Evolutionary conservation across 2,888 invertebrate genomes (phyloP), one percentile per base, ranked within the genome.

Genomic region (Odontothrips loti): DNA sequence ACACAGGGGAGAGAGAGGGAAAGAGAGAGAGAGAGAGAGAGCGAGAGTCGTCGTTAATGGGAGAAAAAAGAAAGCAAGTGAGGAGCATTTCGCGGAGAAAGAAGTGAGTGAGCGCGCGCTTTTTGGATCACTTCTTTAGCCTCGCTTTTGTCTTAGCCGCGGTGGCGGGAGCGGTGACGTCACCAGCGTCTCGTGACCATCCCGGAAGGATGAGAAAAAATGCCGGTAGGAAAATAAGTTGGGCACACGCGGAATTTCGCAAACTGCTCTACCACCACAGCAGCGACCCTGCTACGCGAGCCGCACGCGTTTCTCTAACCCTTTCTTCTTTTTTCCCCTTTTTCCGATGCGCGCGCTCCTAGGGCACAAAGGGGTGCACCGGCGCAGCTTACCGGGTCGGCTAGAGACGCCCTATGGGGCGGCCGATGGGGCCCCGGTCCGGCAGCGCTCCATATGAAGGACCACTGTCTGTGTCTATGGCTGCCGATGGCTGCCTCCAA

Each of bases 1-100:
- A 43, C 34, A 43, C 34, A 75, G 68, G 27, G 23, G 68, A 43
- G 23, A 9, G 63, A 4, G 58, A 17, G n/a, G n/a, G 68, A 11
- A n/a, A 23, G n/a, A 68, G 20, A 11, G 63, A 11, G 68, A 23
- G 68, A n/a, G 68, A 68, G 68, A 68, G 68, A 75, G 27, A 75
- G 23, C 8, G 68, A 8, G 34, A 43, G 34, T 43, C 34, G 34
- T 43, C 34, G 34, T 43, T 17, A 58, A 58, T 58, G 58, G 58
- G 58, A 58, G 58, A n/a, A 58, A 58, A 58, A n/a, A 58, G 58
- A 58, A n/a, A 58, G 58, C 58, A n/a, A n/a, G 58, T 58, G 58
- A 10, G 17, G 58, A 58, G 58, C 34, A 6, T 43, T 43, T 43
- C 34, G 34, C 58, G 58, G 58, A 58, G 58, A 58, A 58, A 58